Base-by-base conservation (phyloP, 2,113 vertebrate genomes). In the Phyllostomus discolor region DNA sequence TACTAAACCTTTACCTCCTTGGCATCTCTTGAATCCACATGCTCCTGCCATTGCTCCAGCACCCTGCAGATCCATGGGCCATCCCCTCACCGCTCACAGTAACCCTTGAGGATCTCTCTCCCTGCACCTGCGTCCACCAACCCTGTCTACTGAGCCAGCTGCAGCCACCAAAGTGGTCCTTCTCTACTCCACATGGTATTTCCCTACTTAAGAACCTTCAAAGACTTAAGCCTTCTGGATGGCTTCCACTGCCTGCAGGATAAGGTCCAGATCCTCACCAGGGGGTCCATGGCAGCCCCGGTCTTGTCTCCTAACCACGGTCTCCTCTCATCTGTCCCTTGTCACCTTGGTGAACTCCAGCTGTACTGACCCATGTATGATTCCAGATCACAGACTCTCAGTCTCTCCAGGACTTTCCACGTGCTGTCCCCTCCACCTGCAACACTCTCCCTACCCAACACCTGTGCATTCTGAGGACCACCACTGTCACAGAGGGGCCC, bases 251-350 rank as follows among this genome's bases (percentile, higher is more conserved):
- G 22, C 64, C 4, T 6, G 16, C 38, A 91, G 35, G 24, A 78
- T 22, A 57, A 20, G 22, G n/a, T 20, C 64, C 19, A 69, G n/a
- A 31, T 17, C 57, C 92, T 73, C 62, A 4, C 59, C 73, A 38
- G 62, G 38, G 48, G 15, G 41, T 31, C 17, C 0, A 0, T 14
- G 48, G 20, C 3, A 2, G 15, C 20, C 64, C 41, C 6, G 0
- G 28, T 17, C 73, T 2, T 15, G 9, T 2, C 0, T 46, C 67
- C n/a, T 10, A 57, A 24, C 43, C 10, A 24, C n/a, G n/a, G 59
- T 57, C 50, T 48, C 54, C 41, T 38, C 41, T 35, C 76, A 5
- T 5, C 4, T 15, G 16, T 31, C 79, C 79, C 50, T 11, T 26
- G 0, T 24, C 24, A 52, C 43, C n/a, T 24, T n/a, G 2, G 0